phyloP scores from a whole-genome alignment of 64 coral and sea anemone species.

The Dendronephthya gigantea region DNA sequence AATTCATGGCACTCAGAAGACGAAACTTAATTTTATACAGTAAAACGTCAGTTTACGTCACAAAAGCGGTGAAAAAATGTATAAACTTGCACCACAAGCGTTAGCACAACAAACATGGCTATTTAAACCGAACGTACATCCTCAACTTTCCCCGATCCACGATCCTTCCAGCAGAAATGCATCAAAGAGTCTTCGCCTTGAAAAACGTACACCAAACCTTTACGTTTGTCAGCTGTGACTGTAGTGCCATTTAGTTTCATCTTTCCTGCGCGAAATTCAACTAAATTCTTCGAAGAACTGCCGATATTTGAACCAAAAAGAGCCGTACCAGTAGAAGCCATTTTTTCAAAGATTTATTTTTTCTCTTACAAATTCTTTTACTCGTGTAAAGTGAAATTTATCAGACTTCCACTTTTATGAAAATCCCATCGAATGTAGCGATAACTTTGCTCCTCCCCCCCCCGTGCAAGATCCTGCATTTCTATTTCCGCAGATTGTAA shows the following conservation, averaged over 20 bases:
- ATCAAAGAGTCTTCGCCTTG: constrained; percentile 93
- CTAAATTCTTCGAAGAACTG: constrained; percentile 75
- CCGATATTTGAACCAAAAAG: constrained; percentile 61
- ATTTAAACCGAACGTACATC: constrained; percentile 47
- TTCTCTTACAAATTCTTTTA: too few relatives aligned
- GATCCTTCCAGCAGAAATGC: constrained; percentile 99
- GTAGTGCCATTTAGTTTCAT: constrained; percentile 92
- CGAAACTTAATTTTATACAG: neutral
- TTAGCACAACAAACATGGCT: neutral
- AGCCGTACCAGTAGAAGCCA: constrained; percentile 49
- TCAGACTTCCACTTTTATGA: too few relatives aligned
- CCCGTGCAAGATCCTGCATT: too few relatives aligned
- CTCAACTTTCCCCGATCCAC: constrained; percentile 66
- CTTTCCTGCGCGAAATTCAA: constrained; percentile 97
- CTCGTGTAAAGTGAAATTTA: too few relatives aligned
- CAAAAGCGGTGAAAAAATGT: neutral
- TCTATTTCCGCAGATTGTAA: too few relatives aligned
- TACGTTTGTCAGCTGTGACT: constrained; percentile 91
- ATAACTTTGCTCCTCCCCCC: too few relatives aligned
- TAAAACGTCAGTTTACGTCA: too few relatives aligned
- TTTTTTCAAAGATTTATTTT: constrained; percentile 35
- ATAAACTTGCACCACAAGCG: neutral
- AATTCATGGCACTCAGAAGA: neutral
- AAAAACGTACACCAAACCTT: constrained; percentile 90
- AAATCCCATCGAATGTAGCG: too few relatives aligned